phyloP scores from a whole-genome alignment of 2,888 invertebrate species.

The Apoda limacodes region DNA sequence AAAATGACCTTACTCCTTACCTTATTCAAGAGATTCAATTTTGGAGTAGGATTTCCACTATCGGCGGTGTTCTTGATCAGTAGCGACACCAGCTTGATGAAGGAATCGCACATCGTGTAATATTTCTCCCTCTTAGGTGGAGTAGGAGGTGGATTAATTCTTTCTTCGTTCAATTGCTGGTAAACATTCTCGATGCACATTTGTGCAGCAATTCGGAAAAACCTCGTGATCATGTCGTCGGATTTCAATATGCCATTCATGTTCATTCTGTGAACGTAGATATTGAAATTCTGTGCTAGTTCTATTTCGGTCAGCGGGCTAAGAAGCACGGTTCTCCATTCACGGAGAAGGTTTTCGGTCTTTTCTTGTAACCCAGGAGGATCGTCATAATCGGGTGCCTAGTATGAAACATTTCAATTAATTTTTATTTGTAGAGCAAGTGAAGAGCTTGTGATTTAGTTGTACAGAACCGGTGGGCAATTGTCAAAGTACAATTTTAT shows the following conservation, averaged over 20 bases:
- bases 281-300: conserved; percentile 89
- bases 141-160: conserved; percentile 71
- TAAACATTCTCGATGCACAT: conserved; percentile 97
- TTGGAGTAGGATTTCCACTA: conserved; percentile 91
- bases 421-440: too few species aligned
- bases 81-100: conserved; percentile 91
- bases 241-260: conserved; percentile 91
- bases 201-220: conserved; percentile 96
- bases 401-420: too few species aligned
- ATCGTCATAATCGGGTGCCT: conserved; percentile 85
- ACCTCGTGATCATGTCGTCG: conserved; percentile 96
- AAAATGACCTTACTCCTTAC: too few species aligned
- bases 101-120: conserved; percentile 95
- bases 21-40: conserved; percentile 96
- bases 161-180: conserved; percentile 81
- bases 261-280: conserved; percentile 97
- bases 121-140: conserved; percentile 84
- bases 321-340: conserved; percentile 95
- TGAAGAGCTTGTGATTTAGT: too few species aligned
- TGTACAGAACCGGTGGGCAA: too few species aligned
- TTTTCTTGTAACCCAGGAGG: conserved; percentile 95
- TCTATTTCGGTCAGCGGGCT: conserved; percentile 84
- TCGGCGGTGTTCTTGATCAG: conserved; percentile 96
- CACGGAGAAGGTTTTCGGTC: conserved; percentile 92
- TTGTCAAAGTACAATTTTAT: too few species aligned